Base-by-base conservation (phyloP, 2,888 invertebrate genomes). In the Drosophila helvetica region DNA sequence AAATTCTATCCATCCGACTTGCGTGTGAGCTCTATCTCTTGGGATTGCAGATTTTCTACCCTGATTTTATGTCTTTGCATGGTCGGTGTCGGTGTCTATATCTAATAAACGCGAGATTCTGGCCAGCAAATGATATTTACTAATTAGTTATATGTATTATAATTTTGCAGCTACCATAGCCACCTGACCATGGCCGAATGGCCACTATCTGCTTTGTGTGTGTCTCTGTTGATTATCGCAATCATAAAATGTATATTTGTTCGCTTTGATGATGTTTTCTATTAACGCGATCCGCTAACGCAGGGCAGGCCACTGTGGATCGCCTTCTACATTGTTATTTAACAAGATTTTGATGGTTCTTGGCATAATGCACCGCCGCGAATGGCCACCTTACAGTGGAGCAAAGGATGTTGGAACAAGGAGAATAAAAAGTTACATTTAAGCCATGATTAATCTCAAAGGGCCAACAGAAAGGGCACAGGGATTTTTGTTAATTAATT, bases 211-310 rank as follows among this genome's bases (percentile, higher is more conserved):
- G 51, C 22, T 22, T 22, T 45, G 25, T 43, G 53, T 56, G 53
- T 80, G 74, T 79, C 75, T 70, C 66, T 75, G 74, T 70, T 74
- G 86, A 81, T 81, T 87, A 84, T 79, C 63, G 70, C 80, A 74
- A 79, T 75, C 77, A 71, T 85, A 77, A 83, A 87, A 87, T 75
- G 77, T 74, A 77, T 74, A 79, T 81, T 65, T 81, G 68, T 60
- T 73, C 25, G 76, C 50, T 22, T 58, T 57, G 67, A 64, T 83
- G 73, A 78, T 70, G 80, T 54, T 77, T 77, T 73, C 82, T 77
- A 77, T 85, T 79, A 80, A 66, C 79, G 77, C 82, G 67, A 68
- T 85, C 25, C 43, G n/a, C 48, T n/a, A 47, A 54, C 17, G n/a
- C 43, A 5, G 33, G 33, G 12, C 5, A 17, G 8, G 27, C 1